Evolutionary conservation across 2,113 vertebrate genomes (phyloP).

Genomic region (Sceloporus undulatus): DNA sequence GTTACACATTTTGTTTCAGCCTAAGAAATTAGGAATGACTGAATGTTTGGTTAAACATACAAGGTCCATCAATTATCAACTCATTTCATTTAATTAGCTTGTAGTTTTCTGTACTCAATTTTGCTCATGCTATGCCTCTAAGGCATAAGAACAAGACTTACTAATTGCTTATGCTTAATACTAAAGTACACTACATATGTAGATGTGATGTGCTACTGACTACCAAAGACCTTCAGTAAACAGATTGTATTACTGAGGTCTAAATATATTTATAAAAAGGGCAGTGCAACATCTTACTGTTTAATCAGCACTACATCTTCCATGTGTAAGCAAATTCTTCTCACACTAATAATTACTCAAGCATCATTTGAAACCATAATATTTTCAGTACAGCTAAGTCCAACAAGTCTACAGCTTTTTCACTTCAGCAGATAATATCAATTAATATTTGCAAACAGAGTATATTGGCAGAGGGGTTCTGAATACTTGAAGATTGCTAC

Average conservation of each 20-base stretch:
- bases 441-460: background rate
- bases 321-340: constrained; percentile 50
- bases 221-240: constrained; percentile 8
- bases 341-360: constrained; percentile 23
- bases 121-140: background rate
- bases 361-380: constrained; percentile 52
- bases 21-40: background rate
- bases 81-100: background rate
- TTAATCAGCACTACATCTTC: constrained; percentile 32
- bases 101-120: constrained; percentile 1
- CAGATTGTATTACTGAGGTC: constrained; percentile 42
- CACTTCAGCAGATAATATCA: background rate
- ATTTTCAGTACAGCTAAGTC: constrained; percentile 32
- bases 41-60: background rate
- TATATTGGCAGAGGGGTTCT: background rate
- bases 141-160: background rate
- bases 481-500: background rate
- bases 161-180: background rate
- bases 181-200: constrained; percentile 6
- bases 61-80: background rate
- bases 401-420: background rate
- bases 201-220: background rate
- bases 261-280: constrained; percentile 49
- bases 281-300: constrained; percentile 8
- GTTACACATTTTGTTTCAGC: background rate